Conservation (phyloP, 2,113 vertebrate species). For the Toxotes chatareus region DNA sequence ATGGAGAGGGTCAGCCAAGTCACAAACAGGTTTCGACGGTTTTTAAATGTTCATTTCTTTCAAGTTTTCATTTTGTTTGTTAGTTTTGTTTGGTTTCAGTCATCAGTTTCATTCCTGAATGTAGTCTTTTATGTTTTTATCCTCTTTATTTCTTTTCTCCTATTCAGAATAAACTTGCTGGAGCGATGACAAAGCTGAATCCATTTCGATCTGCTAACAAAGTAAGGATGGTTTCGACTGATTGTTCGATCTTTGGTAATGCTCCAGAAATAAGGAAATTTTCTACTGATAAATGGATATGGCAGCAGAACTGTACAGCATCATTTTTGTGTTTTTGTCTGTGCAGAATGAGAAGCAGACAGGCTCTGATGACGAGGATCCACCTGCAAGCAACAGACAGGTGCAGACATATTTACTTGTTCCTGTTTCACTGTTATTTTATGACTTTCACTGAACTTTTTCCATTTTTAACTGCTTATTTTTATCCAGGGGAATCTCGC, state of each 20-base stretch:
- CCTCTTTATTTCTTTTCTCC: background rate
- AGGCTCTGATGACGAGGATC: constrained; percentile 48
- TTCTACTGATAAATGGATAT: background rate
- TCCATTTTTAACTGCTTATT: background rate
- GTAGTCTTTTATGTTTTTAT: background rate
- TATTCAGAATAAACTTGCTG: constrained; percentile 62
- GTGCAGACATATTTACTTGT: constrained; percentile 35
- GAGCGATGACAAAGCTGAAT: constrained; percentile 67
- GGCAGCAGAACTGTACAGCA: too few relatives aligned
- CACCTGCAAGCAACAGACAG: constrained; percentile 46
- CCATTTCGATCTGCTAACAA: constrained; percentile 62
- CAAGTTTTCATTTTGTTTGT: too few relatives aligned
- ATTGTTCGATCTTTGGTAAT: background rate
- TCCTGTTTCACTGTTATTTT: constrained; percentile 8
- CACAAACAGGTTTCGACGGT: constrained; percentile 65
- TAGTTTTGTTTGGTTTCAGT: background rate
- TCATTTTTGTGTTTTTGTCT: background rate
- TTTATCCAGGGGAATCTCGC: background rate
- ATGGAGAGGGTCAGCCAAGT: constrained; percentile 20
- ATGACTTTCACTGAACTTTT: background rate
- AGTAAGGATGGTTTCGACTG: constrained; percentile 26
- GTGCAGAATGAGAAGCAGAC: constrained; percentile 47
- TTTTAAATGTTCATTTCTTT: background rate
- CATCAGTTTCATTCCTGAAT: background rate
- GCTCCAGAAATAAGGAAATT: background rate